These are phyloP conservation scores for Nomada hirtipes DNA, from an alignment of 2,888 invertebrate genomes.

Conservation along the genomic window DNA sequence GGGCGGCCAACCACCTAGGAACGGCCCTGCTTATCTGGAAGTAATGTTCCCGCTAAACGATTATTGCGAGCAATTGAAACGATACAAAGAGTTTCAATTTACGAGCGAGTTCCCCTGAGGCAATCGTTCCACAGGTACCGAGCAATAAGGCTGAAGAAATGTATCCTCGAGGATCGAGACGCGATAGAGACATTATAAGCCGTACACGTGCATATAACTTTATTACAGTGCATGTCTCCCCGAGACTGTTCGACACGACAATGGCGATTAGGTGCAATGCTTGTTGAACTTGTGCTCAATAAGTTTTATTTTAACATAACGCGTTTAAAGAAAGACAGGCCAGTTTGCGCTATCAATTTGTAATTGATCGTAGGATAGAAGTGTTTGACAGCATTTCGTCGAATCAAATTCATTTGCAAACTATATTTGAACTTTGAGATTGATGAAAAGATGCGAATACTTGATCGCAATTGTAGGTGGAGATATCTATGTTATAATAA, in stretches of 20 bases:
- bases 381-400: not conserved
- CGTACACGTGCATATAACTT: not conserved
- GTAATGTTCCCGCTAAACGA: slow-evolving; percentile 1
- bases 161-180: slow-evolving; percentile 3
- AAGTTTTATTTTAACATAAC: not conserved
- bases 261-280: not conserved
- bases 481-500: too few species aligned
- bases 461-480: too few species aligned
- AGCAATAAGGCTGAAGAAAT: not conserved
- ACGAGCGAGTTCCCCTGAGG: not conserved
- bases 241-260: not conserved
- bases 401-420: not conserved
- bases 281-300: not conserved
- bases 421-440: not conserved
- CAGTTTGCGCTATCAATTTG: too few species aligned
- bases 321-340: too few species aligned
- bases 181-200: slow-evolving; percentile 19
- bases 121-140: slow-evolving; percentile 5
- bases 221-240: not conserved
- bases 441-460: not conserved
- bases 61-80: not conserved
- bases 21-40: not conserved
- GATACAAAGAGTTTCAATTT: slow-evolving; percentile 18
- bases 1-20: too few species aligned
- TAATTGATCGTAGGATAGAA: not conserved